Evolutionary conservation across 2,797 vertebrate genomes (phyloP).

Genomic region (Amniataba percoides): DNA sequence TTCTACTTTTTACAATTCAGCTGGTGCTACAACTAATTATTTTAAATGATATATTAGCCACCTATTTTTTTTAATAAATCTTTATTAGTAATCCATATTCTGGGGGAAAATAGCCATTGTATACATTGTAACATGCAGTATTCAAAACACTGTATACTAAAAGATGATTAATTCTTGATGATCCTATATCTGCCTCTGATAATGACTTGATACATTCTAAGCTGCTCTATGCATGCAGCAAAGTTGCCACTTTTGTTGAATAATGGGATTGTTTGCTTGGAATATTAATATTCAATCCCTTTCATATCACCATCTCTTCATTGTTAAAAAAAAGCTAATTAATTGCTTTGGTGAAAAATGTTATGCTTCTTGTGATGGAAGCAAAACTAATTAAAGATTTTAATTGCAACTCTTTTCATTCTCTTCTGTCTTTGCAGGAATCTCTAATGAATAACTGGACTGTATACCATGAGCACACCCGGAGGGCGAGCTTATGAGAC

Average conservation of each 20-base stretch:
- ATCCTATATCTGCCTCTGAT: neutral
- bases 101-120: neutral
- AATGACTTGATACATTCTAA: neutral
- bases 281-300: conserved; percentile 35
- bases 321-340: conserved; percentile 19
- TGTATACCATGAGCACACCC: conserved; percentile 41
- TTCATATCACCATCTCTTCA: conserved; percentile 15
- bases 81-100: neutral
- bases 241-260: conserved; percentile 20
- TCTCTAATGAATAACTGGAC: conserved; percentile 54
- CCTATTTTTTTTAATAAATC: neutral
- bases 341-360: conserved; percentile 32
- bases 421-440: conserved; percentile 56
- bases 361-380: conserved; percentile 8
- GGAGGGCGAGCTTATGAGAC: conserved; percentile 43
- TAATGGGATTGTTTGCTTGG: conserved; percentile 15
- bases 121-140: neutral
- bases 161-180: conserved; percentile 17
- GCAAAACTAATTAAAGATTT: conserved; percentile 46
- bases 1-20: neutral
- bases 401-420: conserved; percentile 46
- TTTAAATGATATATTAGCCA: too few relatives aligned
- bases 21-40: neutral
- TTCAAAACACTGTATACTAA: neutral
- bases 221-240: neutral